These are phyloP conservation scores for Stenolophus ochropezus DNA, from an alignment of 2,888 invertebrate genomes.

Conservation along the genomic window DNA sequence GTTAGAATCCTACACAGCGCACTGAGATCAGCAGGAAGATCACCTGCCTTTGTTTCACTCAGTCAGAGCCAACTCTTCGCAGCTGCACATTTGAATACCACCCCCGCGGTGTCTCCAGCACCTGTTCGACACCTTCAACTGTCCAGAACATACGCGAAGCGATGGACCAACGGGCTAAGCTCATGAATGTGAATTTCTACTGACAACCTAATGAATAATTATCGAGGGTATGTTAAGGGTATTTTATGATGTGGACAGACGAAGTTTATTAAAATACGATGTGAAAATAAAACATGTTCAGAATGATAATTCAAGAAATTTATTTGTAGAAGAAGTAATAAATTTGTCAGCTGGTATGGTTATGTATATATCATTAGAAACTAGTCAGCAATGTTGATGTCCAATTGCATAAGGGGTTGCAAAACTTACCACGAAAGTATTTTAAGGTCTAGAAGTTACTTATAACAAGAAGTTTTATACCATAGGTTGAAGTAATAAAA, in stretches of 20 bases:
- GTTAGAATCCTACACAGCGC: not conserved
- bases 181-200: constrained; percentile 37
- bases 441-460: no score
- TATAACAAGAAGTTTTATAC: no score
- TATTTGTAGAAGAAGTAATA: no score
- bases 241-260: constrained; percentile 16
- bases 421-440: no score
- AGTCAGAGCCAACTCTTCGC: constrained; percentile 1
- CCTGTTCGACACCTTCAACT: constrained; percentile 29
- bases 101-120: constrained; percentile 15
- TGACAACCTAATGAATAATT: constrained; percentile 43
- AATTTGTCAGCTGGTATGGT: no score
- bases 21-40: not conserved
- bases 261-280: not conserved
- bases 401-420: no score
- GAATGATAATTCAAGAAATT: no score
- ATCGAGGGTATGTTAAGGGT: constrained; percentile 23
- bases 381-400: no score
- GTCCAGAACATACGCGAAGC: constrained; percentile 6
- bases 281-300: not conserved
- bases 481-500: no score
- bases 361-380: no score
- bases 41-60: constrained; percentile 6
- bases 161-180: not conserved
- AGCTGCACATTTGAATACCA: constrained; percentile 34